These are phyloP conservation scores for Drosophila pseudotakahashii DNA, from an alignment of 2,888 invertebrate genomes.

Conservation along the genomic window DNA sequence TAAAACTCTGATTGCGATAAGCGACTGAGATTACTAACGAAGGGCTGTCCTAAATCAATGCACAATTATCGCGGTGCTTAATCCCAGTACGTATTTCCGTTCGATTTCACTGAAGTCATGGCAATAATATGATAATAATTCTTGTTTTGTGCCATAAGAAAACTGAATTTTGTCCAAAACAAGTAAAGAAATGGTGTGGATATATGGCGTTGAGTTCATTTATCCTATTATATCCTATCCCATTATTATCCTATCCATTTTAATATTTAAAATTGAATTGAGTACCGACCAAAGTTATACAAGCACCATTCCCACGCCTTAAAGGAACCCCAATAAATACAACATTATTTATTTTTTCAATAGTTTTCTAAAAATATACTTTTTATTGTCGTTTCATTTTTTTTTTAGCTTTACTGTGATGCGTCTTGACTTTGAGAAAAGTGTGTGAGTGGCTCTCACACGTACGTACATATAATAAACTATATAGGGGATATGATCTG, in stretches of 20 bases:
- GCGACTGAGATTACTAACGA: neutral
- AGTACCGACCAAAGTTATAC: no score
- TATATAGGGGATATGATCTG: constrained; percentile 40
- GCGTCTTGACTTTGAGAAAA: constrained; percentile 67
- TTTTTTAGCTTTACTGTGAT: constrained; percentile 32
- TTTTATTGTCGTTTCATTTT: constrained; percentile 39
- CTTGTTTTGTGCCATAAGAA: no score
- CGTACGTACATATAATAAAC: constrained; percentile 42
- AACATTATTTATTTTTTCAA: constrained; percentile 8
- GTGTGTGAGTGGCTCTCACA: constrained; percentile 39
- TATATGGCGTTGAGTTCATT: no score
- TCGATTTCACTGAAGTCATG: neutral
- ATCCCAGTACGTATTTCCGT: neutral
- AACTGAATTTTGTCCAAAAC: no score
- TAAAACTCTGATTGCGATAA: neutral
- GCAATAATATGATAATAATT: no score
- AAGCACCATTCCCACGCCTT: no score
- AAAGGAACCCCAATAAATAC: neutral
- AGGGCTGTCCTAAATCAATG: constrained; percentile 31
- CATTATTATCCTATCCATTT: no score
- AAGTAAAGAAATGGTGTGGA: no score
- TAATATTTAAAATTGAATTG: no score
- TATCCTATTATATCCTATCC: no score
- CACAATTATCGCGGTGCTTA: neutral
- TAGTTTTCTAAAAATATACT: constrained; percentile 46